A percentile compares a stretch with the other conserved stretches of the same genome.
Evolutionary conservation across 2,797 vertebrate genomes (phyloP).

Genomic region (Cryptoprocta ferox): DNA sequence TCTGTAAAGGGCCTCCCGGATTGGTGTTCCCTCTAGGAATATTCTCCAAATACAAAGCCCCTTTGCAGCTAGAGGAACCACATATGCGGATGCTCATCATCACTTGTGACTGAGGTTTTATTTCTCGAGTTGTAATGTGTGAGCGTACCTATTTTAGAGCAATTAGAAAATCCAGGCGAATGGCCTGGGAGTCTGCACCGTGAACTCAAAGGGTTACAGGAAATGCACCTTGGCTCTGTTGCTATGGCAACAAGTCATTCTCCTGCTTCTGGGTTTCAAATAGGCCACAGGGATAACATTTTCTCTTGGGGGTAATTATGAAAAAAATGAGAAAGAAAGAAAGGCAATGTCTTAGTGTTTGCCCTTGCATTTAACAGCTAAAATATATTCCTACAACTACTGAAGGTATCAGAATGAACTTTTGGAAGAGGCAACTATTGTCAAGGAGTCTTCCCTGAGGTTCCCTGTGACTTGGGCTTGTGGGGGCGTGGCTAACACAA

Average conservation of each 20-base stretch:
- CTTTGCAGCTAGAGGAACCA: not conserved
- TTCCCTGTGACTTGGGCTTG: not conserved
- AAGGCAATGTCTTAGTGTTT: not conserved
- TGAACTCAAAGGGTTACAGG: not conserved
- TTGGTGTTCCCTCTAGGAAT: not conserved
- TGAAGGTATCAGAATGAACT: constrained; percentile 44
- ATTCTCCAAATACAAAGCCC: not conserved
- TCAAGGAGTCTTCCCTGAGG: not conserved
- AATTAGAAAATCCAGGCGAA: constrained; percentile 27
- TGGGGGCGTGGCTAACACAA: too few relatives aligned
- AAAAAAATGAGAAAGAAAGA: not conserved
- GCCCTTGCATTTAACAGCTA: not conserved
- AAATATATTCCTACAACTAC: not conserved
- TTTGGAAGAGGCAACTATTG: not conserved
- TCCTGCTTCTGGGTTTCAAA: constrained; percentile 4
- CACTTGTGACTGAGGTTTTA: not conserved
- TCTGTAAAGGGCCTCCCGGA: not conserved
- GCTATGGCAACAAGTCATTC: constrained; percentile 48
- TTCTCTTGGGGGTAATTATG: constrained; percentile 40
- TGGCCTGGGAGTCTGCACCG: not conserved
- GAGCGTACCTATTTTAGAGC: not conserved
- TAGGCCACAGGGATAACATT: constrained; percentile 8
- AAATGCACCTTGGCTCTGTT: constrained; percentile 37
- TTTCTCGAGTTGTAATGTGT: not conserved
- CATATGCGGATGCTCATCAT: not conserved